Percentiles rank a stretch among this genome's conserved stretches.
Conservation (phyloP, 1,140 invertebrate genomes). For the Diabrotica undecimpunctata region DNA sequence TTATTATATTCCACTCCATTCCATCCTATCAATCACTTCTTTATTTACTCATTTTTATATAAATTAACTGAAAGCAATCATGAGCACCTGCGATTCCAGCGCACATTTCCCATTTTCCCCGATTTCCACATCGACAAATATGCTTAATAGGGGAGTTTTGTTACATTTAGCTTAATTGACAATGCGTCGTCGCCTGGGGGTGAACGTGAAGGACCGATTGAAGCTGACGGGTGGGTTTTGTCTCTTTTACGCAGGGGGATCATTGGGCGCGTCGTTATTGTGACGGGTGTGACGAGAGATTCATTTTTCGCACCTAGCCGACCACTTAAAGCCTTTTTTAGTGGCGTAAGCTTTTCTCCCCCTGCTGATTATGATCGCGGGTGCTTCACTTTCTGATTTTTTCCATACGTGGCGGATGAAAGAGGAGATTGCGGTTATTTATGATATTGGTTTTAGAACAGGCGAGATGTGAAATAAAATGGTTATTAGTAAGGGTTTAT, state of each 20-base stretch:
- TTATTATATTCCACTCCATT: too few relatives aligned
- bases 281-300: slow-evolving; percentile 28
- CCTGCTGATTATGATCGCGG: neutral
- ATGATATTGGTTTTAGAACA: too few relatives aligned
- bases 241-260: slow-evolving; percentile 17
- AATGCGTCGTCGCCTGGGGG: neutral
- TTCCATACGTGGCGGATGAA: too few relatives aligned
- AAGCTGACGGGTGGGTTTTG: slow-evolving; percentile 25
- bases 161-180: slow-evolving; percentile 25
- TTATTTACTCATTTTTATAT: too few relatives aligned
- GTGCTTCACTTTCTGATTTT: too few relatives aligned
- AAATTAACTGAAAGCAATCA: too few relatives aligned
- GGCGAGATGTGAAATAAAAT: too few relatives aligned
- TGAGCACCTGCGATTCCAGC: neutral
- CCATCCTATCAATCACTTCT: too few relatives aligned
- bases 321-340: slow-evolving; percentile 30
- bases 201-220: slow-evolving; percentile 4
- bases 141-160: slow-evolving; percentile 6
- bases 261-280: slow-evolving; percentile 23
- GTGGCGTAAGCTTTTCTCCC: slow-evolving; percentile 16
- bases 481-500: too few relatives aligned
- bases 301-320: slow-evolving; percentile 29
- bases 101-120: slow-evolving; percentile 13
- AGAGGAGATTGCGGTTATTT: too few relatives aligned
- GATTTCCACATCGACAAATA: slow-evolving; percentile 8